A percentile compares a stretch with the other conserved stretches of the same genome.
phyloP scores from a whole-genome alignment of 2,888 invertebrate species.

The Epistrophe grossulariae region DNA sequence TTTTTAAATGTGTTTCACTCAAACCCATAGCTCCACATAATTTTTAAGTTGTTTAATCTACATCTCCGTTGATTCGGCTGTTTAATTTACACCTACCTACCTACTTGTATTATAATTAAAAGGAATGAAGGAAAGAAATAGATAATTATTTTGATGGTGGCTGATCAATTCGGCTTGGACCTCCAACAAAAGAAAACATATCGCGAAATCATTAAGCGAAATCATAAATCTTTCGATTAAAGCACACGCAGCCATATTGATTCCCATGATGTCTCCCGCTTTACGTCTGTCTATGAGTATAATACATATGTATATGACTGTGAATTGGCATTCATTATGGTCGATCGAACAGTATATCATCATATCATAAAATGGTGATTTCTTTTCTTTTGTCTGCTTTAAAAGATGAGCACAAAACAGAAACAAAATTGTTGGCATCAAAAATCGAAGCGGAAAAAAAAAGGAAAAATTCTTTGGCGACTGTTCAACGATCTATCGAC shows the following conservation, averaged over 20 bases:
- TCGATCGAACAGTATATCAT: slow-evolving; percentile 14
- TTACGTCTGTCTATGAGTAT: neutral
- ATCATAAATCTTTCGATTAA: slow-evolving; percentile 69
- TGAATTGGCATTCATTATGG: slow-evolving; percentile 12
- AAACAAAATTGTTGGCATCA: slow-evolving; percentile 21
- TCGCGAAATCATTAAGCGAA: slow-evolving; percentile 56
- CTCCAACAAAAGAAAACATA: slow-evolving; percentile 72
- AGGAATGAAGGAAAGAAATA: neutral
- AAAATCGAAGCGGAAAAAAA: slow-evolving; percentile 21
- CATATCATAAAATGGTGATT: slow-evolving; percentile 57
- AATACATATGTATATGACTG: no score
- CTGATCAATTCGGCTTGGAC: slow-evolving; percentile 59
- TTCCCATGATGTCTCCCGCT: slow-evolving; percentile 8
- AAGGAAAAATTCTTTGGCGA: slow-evolving; percentile 59
- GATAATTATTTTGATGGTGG: slow-evolving; percentile 57
- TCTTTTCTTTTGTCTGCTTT: slow-evolving; percentile 55
- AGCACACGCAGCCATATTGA: slow-evolving; percentile 74
- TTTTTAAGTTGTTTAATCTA: neutral
- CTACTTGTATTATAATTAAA: no score
- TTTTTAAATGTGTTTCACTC: neutral
- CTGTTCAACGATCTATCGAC: slow-evolving; percentile 68
- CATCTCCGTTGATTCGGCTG: neutral
- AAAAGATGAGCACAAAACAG: slow-evolving; percentile 43
- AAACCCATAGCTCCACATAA: neutral
- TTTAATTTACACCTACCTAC: no score